Base-by-base conservation (phyloP, 2,888 invertebrate species). In the Craniophora ligustri region DNA sequence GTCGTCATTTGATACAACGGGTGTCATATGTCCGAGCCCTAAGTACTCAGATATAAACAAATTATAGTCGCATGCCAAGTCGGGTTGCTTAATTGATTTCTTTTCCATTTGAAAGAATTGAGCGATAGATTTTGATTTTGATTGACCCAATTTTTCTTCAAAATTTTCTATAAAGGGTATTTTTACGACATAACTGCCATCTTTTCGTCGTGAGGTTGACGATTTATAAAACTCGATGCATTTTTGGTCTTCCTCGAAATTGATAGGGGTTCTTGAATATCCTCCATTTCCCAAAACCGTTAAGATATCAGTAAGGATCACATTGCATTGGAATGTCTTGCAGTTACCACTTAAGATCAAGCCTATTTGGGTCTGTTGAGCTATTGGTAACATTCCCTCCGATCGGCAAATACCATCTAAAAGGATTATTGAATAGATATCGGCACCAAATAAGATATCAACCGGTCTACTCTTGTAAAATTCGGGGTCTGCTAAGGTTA, bases 21-120 rank as follows among this genome's bases (percentile, higher is more conserved):
- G 49, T 3, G 2, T 49, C 41, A 49, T 49, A 40, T 49, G 35
- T 28, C 49, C 41, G 35, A 49, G 49, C n/a, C 26, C 35, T 30
- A 35, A 0, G 6, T 49, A 49, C 1, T 49, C 48, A 2, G 36
- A 41, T 0, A 47, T 47, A 39, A 47, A 47, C 31, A 21, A 5
- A 14, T 47, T 46, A 14, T 36, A 32, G 15, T 15, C 32, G 3
- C 32, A 15, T 32, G 32, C 32, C 32, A 32, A 2, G 2, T 15
- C 32, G 7, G 14, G 15, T 7, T 32, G 15, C 4, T 15, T 32
- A 1, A 2, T 21, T 21, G 6, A 21, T 21, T 21, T 21, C 19
- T 5, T 2, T 5, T 21, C 19, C 6, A 21, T 21, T 21, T 21
- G 19, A 5, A 21, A 21, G 5, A 4, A 21, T 21, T 21, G 19